Evolutionary conservation across 2,797 vertebrate species (phyloP), one percentile per base, ranked within the genome.

Genomic region (Pelobates cultripes): DNA sequence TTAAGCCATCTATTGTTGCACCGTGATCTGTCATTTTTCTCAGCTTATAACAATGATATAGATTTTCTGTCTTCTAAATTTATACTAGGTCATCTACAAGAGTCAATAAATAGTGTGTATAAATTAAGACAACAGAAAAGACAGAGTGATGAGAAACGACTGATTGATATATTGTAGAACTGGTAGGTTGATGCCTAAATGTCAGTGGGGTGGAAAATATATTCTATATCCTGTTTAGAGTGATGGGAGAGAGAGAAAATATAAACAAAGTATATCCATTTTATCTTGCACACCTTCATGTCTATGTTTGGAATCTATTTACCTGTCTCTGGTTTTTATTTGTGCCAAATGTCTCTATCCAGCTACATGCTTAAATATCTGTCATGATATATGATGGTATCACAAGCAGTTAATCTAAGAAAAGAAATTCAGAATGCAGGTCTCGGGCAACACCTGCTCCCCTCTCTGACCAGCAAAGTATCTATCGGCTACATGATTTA

Each of bases 41-140:
- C 55, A 68, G 45, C 57, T 74, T 82, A 82, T 77, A 82, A 82
- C 72, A 82, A 42, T 73, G 80, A 60, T 78, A 82, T 82, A 42
- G 75, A 78, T 82, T 82, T 82, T 73, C 75, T 44, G 42, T 82
- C 80, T 47, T 45, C 17, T 67, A 17, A 77, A 82, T 82, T 44
- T 82, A 82, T 77, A 77, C 47, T 60, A 70, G 69, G 42, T 75
- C 73, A 45, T 73, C 80, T 82, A 57, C 69, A 60, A 51, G 75
- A 82, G 80, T 82, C 80, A 77, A 82, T 82, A 82, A 73, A 70
- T 71, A 73, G 69, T 82, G 80, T 82, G 75, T 77, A 82, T 77
- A 82, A 82, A 82, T 82, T 77, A 82, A 82, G 75, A 82, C 80
- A 82, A 82, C 74, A 77, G 67, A 77, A 70, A 73, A 70, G 80